phyloP scores from a whole-genome alignment of 2,113 vertebrate genomes.

The Ancistrus triradiatus region DNA sequence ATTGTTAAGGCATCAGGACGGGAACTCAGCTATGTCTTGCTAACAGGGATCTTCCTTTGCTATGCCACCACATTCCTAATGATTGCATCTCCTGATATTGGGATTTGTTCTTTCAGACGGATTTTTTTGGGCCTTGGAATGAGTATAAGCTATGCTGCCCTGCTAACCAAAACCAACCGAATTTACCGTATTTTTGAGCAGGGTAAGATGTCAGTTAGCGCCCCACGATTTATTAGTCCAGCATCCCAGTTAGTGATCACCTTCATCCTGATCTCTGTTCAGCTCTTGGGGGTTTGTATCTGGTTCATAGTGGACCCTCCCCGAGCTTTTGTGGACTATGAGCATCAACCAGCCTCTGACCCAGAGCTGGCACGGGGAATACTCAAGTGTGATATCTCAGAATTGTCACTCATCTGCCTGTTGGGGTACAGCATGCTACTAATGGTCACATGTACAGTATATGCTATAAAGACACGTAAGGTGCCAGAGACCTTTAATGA shows the following conservation, averaged over 20 bases:
- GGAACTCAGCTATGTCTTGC: constrained; percentile 71
- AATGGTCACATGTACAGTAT: constrained; percentile 97
- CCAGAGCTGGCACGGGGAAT: constrained; percentile 63
- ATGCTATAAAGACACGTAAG: constrained; percentile 83
- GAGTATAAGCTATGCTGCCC: constrained; percentile 73
- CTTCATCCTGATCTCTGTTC: constrained; percentile 67
- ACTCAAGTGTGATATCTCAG: constrained; percentile 74
- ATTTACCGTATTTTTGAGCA: constrained; percentile 75
- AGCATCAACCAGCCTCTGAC: constrained; percentile 67
- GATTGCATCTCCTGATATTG: constrained; percentile 67
- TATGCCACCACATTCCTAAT: constrained; percentile 73
- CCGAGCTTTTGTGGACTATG: constrained; percentile 69
- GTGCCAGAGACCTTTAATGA: constrained; percentile 98
- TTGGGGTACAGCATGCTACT: constrained; percentile 98
- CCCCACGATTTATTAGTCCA: constrained; percentile 68
- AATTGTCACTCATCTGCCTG: constrained; percentile 85
- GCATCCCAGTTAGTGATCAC: constrained; percentile 71
- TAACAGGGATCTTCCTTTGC: constrained; percentile 73
- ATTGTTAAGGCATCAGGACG: constrained; percentile 72
- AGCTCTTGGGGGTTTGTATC: constrained; percentile 72
- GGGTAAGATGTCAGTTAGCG: constrained; percentile 68
- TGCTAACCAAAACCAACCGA: constrained; percentile 75
- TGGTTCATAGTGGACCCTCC: constrained; percentile 69
- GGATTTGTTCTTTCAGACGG: constrained; percentile 67
- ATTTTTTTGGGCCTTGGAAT: constrained; percentile 74